Evolutionary conservation across 1,140 invertebrate species (phyloP).

Genomic region (Drosophila lacteicornis): DNA sequence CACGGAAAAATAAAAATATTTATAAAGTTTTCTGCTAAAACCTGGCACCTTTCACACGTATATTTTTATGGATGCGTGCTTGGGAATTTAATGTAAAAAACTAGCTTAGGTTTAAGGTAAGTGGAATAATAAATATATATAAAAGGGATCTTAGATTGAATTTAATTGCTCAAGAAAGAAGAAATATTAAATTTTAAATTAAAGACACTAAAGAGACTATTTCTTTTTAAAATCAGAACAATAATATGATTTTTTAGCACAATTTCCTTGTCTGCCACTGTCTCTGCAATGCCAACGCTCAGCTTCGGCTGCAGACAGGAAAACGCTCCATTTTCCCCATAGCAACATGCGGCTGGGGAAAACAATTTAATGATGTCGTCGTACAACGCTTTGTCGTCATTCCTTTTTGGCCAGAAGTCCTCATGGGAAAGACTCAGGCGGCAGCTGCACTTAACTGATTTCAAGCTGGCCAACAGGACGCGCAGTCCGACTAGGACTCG

Average conservation of each 20-base stretch:
- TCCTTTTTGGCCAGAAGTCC: constrained; percentile 18
- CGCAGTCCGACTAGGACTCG: not conserved
- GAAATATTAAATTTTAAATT: too few species aligned
- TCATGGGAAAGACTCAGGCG: constrained; percentile 7
- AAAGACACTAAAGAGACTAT: too few species aligned
- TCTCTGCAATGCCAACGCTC: constrained; percentile 6
- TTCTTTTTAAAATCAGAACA: too few species aligned
- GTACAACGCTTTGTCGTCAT: constrained; percentile 53
- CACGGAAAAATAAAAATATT: not conserved
- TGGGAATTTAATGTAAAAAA: too few species aligned
- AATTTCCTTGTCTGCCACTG: not conserved
- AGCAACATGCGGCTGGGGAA: constrained; percentile 70
- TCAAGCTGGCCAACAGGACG: constrained; percentile 28
- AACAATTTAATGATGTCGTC: constrained; percentile 81
- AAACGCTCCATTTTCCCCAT: constrained; percentile 15
- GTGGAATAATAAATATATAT: too few species aligned
- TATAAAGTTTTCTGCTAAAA: not conserved
- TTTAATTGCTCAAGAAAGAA: too few species aligned
- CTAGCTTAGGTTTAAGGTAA: too few species aligned
- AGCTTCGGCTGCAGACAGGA: constrained; percentile 5
- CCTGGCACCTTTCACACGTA: not conserved
- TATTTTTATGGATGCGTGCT: not conserved
- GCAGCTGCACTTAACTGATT: constrained; percentile 58
- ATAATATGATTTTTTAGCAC: too few species aligned
- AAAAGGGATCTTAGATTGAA: too few species aligned